These are phyloP conservation scores for Thyatira batis DNA, from an alignment of 2,888 invertebrate genomes.

Conservation along the genomic window DNA sequence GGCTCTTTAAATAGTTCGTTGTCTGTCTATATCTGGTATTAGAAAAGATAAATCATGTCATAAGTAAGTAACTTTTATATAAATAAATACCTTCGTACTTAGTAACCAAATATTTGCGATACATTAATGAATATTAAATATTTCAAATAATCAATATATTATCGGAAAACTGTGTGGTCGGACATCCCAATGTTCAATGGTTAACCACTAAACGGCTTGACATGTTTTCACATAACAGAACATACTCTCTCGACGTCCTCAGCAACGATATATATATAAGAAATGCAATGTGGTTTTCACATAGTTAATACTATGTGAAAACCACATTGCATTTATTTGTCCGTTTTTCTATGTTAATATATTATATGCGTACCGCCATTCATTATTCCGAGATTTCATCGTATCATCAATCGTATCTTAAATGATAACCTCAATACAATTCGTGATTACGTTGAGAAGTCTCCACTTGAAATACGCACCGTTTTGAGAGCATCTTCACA, in stretches of 20 bases:
- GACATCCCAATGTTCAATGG: slow-evolving; percentile 37
- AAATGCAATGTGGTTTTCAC: no score
- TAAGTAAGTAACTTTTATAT: no score
- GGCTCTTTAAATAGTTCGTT: no score
- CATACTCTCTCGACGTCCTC: slow-evolving; percentile 45
- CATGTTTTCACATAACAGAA: slow-evolving; percentile 58
- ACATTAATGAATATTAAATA: no score
- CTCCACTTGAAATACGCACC: slow-evolving; percentile 34
- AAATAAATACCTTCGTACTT: no score
- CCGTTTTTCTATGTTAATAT: neutral
- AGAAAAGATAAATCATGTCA: no score
- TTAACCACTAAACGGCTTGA: slow-evolving; percentile 43
- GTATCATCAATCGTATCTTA: slow-evolving; percentile 12
- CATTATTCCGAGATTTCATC: slow-evolving; percentile 3
- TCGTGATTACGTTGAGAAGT: slow-evolving; percentile 25
- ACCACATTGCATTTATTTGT: neutral
- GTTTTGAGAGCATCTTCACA: slow-evolving; percentile 32
- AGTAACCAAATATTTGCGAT: no score
- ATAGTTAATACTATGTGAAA: neutral
- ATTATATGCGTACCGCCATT: neutral
- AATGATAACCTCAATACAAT: slow-evolving; percentile 11
- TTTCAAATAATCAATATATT: slow-evolving; percentile 29
- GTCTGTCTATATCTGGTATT: no score
- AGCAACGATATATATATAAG: neutral
- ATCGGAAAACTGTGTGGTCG: slow-evolving; percentile 33